Percentiles rank a stretch among this genome's conserved stretches.
Evolutionary conservation across 1,140 invertebrate species (phyloP).

Genomic region (Saccostrea glomerata): DNA sequence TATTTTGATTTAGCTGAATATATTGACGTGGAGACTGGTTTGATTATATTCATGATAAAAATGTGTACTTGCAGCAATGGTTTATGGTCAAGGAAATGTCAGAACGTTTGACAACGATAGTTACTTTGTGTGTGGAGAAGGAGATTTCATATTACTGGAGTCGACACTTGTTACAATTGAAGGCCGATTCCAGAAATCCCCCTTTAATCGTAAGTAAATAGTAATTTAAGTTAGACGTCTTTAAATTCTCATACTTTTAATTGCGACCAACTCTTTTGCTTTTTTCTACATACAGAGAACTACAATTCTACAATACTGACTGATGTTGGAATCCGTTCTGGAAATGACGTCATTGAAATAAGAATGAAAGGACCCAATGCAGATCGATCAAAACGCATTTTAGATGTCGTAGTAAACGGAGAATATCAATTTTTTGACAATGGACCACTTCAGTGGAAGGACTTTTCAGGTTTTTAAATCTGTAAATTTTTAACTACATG

Average conservation of each 20-base stretch:
- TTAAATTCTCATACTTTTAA: background rate
- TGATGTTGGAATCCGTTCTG: slow-evolving; percentile 53
- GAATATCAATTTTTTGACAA: slow-evolving; percentile 59
- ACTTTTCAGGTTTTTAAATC: slow-evolving; percentile 62
- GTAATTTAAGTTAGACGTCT: background rate
- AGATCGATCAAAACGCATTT: slow-evolving; percentile 40
- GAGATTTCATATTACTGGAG: slow-evolving; percentile 91
- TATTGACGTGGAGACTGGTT: too few species aligned
- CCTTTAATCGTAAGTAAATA: background rate
- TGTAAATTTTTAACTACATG: background rate
- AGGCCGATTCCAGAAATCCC: slow-evolving; percentile 62
- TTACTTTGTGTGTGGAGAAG: slow-evolving; percentile 97
- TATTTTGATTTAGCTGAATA: too few species aligned
- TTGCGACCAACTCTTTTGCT: too few species aligned
- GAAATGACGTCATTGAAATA: slow-evolving; percentile 62
- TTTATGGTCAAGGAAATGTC: slow-evolving; percentile 97
- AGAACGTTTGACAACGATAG: slow-evolving; percentile 93
- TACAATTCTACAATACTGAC: slow-evolving; percentile 51
- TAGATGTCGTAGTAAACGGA: slow-evolving; percentile 66
- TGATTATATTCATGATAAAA: too few species aligned
- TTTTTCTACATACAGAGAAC: background rate
- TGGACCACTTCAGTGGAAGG: slow-evolving; percentile 60
- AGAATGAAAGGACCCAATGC: slow-evolving; percentile 50
- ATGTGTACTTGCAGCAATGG: slow-evolving; percentile 80
- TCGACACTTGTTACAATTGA: slow-evolving; percentile 60